Percentiles rank a stretch among this genome's conserved stretches.
Conservation (phyloP, 1,140 invertebrate species). For the Drosophila willistoni region DNA sequence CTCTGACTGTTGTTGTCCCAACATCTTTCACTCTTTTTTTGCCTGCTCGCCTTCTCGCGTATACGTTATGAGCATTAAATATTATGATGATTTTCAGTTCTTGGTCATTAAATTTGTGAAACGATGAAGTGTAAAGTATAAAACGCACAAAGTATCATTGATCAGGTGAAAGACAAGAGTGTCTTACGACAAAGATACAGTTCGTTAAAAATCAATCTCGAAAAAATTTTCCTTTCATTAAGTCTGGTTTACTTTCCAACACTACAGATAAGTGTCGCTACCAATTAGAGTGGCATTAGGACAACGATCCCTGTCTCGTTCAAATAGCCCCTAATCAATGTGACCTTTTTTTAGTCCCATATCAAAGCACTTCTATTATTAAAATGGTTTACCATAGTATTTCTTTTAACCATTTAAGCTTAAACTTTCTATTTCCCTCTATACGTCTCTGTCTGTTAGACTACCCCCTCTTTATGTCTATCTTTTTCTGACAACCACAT, state of each 20-base stretch:
- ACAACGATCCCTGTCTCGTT: too few species aligned
- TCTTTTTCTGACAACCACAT: constrained; percentile 9
- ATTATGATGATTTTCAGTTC: constrained; percentile 5
- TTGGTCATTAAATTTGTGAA: neutral
- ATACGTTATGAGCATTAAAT: neutral
- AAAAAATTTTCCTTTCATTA: neutral
- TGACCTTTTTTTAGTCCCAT: constrained; percentile 2
- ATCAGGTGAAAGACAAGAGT: neutral
- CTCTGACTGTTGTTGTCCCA: neutral
- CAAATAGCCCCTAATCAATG: neutral
- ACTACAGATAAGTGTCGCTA: neutral
- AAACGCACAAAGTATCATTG: neutral
- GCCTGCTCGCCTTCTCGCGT: neutral
- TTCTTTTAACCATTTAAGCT: constrained; percentile 3
- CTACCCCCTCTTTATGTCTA: neutral
- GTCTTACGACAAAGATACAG: too few species aligned
- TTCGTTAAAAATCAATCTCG: neutral
- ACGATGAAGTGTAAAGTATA: neutral
- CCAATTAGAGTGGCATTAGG: neutral
- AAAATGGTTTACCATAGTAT: neutral
- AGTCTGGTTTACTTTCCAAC: neutral
- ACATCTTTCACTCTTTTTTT: neutral
- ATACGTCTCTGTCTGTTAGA: neutral
- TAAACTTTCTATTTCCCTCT: neutral
- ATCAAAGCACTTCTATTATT: constrained; percentile 2